Evolutionary conservation across 2,888 invertebrate species (phyloP).

Genomic region (Drosophila neonasuta): DNA sequence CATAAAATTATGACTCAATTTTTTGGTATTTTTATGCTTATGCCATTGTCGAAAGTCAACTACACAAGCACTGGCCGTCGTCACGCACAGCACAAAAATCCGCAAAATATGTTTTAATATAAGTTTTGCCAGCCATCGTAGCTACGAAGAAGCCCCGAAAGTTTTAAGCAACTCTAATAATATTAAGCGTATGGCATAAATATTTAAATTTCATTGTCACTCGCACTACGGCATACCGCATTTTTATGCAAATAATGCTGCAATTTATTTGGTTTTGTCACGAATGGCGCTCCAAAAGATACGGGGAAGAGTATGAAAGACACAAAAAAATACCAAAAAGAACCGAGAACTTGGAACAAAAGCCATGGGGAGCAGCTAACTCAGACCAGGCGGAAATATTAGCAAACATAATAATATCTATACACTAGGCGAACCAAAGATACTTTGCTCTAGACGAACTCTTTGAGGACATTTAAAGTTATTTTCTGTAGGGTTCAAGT

Average conservation of each 20-base stretch:
- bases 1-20: slow-evolving; percentile 72
- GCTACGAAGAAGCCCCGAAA: slow-evolving; percentile 37
- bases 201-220: slow-evolving; percentile 78
- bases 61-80: slow-evolving; percentile 39
- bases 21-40: slow-evolving; percentile 71
- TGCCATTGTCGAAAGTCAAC: slow-evolving; percentile 48
- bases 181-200: slow-evolving; percentile 78
- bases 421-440: slow-evolving; percentile 30
- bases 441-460: slow-evolving; percentile 9
- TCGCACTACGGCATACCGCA: slow-evolving; percentile 64
- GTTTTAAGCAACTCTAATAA: slow-evolving; percentile 71
- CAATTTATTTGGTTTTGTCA: slow-evolving; percentile 76
- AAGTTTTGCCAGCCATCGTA: slow-evolving; percentile 48
- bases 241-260: slow-evolving; percentile 74
- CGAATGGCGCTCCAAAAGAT: slow-evolving; percentile 59
- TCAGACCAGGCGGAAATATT: slow-evolving; percentile 61
- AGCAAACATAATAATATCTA: slow-evolving; percentile 59
- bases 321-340: not conserved
- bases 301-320: slow-evolving; percentile 23
- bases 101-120: slow-evolving; percentile 76
- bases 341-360: slow-evolving; percentile 16
- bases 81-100: slow-evolving; percentile 67
- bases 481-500: not conserved
- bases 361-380: slow-evolving; percentile 38
- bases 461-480: not conserved